phyloP scores from a whole-genome alignment of 2,888 invertebrate genomes.

The Conchocele bisecta region DNA sequence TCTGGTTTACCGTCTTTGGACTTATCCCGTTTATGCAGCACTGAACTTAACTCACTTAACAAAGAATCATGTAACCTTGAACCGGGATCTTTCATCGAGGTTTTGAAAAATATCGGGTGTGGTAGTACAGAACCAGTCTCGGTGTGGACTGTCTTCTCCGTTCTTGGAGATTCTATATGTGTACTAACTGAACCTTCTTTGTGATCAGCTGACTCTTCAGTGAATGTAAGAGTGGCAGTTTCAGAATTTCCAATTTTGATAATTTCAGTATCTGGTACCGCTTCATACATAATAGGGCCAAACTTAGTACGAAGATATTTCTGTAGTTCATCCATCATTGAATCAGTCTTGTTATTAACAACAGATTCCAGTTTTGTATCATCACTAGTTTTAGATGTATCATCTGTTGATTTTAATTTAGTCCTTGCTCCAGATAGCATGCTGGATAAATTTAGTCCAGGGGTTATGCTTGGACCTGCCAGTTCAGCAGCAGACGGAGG shows the following conservation, averaged over 20 bases:
- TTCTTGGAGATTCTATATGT: not conserved
- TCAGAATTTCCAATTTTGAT: slow-evolving; percentile 1
- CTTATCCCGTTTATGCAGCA: slow-evolving; percentile 63
- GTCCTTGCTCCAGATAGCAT: too few species aligned
- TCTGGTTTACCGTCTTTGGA: slow-evolving; percentile 6
- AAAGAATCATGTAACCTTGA: slow-evolving; percentile 72
- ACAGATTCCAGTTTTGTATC: too few species aligned
- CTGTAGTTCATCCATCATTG: slow-evolving; percentile 55
- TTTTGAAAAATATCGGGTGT: slow-evolving; percentile 72
- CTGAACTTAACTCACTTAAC: slow-evolving; percentile 68
- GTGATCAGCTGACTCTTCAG: not conserved
- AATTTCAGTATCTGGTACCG: not conserved
- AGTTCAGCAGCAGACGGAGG: too few species aligned
- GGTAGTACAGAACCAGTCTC: slow-evolving; percentile 30
- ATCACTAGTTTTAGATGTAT: too few species aligned
- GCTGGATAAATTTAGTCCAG: too few species aligned
- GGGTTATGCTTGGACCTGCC: too few species aligned
- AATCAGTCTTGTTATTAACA: slow-evolving; percentile 14
- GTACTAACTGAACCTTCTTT: not conserved
- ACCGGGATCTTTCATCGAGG: slow-evolving; percentile 72
- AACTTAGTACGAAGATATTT: slow-evolving; percentile 41
- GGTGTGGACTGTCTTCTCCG: not conserved
- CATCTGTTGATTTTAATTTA: too few species aligned
- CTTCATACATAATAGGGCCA: slow-evolving; percentile 34
- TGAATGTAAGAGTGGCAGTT: slow-evolving; percentile 2